Evolutionary conservation across 1,140 invertebrate species (phyloP), one percentile per base, ranked within the genome.

Genomic region (Drosophila kikkawai): DNA sequence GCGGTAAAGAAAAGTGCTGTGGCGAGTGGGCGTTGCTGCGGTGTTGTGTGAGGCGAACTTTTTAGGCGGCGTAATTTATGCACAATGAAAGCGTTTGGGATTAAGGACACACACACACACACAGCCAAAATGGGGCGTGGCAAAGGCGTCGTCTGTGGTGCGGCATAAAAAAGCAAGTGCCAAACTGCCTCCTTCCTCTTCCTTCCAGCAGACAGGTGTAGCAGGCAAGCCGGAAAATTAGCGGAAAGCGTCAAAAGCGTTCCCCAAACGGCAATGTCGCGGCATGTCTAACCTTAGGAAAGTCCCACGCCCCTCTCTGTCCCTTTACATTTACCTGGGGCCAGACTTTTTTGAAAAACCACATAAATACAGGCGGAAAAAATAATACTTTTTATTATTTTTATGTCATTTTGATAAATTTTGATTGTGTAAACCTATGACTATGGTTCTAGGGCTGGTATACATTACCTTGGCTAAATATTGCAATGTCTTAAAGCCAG

Each of bases 181-280:
- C 55, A 37, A 76, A 76, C 61, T 42, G 44, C 57, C 39, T 22
- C 26, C 39, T 15, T 15, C 19, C 51, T 36, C 12, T 26, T 19
- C n/a, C 12, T 32, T 26, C 64, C 53, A 44, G 84, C 61, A 84
- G 80, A 88, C 84, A 90, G 85, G 85, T 90, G 84, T 88, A 75
- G 66, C 84, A 90, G 84, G 70, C 80, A 84, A 90, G 69, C 81
- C 85, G 85, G 85, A 88, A 88, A 88, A 88, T 88, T 88, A 90
- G 85, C 85, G 85, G 85, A 88, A 90, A 88, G 85, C 85, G 81
- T 85, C 86, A 88, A 88, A 88, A 90, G 85, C 78, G 81, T 75
- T 88, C 85, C 85, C 85, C 81, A 84, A 88, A 91, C 85, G 81
- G 81, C 85, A 90, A 73, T 88, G 85, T 88, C 80, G 80, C 80